phyloP scores from a whole-genome alignment of 2,797 vertebrate genomes.

The Danio aesculapii region DNA sequence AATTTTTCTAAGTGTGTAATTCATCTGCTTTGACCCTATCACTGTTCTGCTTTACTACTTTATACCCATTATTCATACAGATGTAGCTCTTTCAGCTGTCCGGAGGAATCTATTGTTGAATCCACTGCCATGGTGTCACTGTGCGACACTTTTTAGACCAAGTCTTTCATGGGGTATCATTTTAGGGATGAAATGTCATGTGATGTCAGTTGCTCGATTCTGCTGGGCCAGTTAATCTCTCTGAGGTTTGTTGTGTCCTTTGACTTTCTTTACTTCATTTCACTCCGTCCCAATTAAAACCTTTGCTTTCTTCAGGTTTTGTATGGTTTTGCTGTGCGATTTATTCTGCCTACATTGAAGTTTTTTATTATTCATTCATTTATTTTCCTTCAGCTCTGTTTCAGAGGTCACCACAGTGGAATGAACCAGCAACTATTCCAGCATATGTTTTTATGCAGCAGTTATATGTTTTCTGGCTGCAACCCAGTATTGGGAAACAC shows the following conservation, averaged over 20 bases:
- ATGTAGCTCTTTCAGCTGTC: constrained; percentile 39
- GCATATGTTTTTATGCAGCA: too few relatives aligned
- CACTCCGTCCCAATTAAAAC: constrained; percentile 69
- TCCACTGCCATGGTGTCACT: constrained; percentile 55
- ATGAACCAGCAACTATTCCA: too few relatives aligned
- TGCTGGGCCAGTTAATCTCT: constrained; percentile 3
- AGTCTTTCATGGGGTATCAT: not conserved
- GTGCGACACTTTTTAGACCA: constrained; percentile 22
- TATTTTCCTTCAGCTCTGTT: not conserved
- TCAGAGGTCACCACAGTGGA: too few relatives aligned
- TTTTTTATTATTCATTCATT: not conserved
- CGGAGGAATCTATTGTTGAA: constrained; percentile 41
- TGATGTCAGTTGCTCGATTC: constrained; percentile 26
- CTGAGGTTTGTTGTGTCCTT: constrained; percentile 48
- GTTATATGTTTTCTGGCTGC: too few relatives aligned
- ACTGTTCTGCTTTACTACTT: constrained; percentile 61
- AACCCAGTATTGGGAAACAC: too few relatives aligned
- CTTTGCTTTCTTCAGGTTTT: constrained; percentile 45
- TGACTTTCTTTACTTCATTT: constrained; percentile 64
- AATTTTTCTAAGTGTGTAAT: constrained; percentile 33
- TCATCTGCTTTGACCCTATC: constrained; percentile 65
- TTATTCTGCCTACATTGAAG: not conserved
- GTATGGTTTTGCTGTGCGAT: not conserved
- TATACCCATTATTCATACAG: constrained; percentile 44
- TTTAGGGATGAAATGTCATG: not conserved